Percentiles rank a stretch among this genome's conserved stretches.
These are phyloP conservation scores for Ammospiza caudacuta DNA, from an alignment of 2,113 vertebrate genomes.

Conservation along the genomic window DNA sequence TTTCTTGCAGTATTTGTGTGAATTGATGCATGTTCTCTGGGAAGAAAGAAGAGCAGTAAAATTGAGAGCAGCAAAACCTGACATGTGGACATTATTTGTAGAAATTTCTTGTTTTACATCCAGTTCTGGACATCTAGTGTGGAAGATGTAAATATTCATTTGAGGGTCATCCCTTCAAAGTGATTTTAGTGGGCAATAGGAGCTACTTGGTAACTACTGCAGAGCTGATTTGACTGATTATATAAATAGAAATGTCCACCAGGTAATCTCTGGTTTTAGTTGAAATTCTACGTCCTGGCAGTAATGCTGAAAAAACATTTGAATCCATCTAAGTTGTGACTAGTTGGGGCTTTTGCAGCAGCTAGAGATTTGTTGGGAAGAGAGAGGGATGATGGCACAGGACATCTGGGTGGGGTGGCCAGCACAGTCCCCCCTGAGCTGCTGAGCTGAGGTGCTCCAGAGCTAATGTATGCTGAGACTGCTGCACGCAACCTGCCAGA, in stretches of 20 bases:
- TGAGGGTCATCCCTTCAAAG: not conserved
- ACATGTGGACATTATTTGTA: not conserved
- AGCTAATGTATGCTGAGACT: not conserved
- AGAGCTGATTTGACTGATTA: not conserved
- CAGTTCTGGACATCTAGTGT: not conserved
- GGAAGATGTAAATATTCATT: not conserved
- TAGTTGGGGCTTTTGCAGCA: not conserved
- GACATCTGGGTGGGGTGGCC: not conserved
- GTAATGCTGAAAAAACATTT: not conserved
- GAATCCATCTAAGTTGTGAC: not conserved
- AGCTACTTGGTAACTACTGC: not conserved
- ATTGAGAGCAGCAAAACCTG: not conserved
- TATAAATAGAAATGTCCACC: not conserved
- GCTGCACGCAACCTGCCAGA: not conserved
- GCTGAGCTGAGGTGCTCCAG: not conserved
- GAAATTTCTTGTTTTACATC: not conserved
- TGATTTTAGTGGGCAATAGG: not conserved
- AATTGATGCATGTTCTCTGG: not conserved
- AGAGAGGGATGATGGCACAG: rapidly evolving
- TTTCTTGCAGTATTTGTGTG: not conserved
- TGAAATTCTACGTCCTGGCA: not conserved
- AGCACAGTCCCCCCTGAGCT: not conserved
- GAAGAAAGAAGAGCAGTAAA: not conserved
- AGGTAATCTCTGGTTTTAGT: not conserved
- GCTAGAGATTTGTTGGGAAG: not conserved